These are phyloP conservation scores for Rhabdornis inornatus DNA, from an alignment of 2,113 vertebrate species.

Conservation along the genomic window DNA sequence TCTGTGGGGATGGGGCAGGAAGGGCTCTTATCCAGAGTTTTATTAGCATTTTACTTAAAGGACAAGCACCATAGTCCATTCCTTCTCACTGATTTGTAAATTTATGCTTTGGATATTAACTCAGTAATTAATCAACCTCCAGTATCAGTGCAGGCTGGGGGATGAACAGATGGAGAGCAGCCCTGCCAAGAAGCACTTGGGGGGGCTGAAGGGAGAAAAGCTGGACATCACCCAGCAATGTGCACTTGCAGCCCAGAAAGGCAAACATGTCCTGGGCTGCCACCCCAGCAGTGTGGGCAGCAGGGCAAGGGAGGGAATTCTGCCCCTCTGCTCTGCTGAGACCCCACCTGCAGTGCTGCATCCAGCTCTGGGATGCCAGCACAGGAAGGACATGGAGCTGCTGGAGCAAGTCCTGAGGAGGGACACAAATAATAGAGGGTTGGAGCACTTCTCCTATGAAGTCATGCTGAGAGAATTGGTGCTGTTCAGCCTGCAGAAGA, in stretches of 20 bases:
- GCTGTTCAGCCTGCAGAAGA: background rate
- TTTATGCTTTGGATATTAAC: background rate
- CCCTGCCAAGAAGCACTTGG: background rate
- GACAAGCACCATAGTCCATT: background rate
- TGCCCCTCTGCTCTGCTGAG: background rate
- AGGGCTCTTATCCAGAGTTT: background rate
- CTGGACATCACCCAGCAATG: background rate
- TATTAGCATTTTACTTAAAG: background rate
- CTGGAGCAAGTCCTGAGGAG: rapidly evolving
- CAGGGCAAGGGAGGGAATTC: background rate
- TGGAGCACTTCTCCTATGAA: background rate
- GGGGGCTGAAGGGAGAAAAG: background rate
- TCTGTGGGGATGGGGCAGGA: background rate
- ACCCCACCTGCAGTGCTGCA: background rate
- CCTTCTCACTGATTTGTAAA: background rate
- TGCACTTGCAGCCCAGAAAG: background rate
- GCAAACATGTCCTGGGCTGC: background rate
- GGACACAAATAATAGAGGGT: background rate
- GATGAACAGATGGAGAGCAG: background rate
- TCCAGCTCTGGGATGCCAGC: background rate
- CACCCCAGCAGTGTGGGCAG: background rate
- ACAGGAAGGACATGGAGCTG: background rate
- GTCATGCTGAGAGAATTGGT: background rate
- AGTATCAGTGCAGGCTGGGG: background rate
- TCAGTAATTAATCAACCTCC: background rate